These are phyloP conservation scores for Gavia stellata DNA, from an alignment of 2,113 vertebrate genomes.

Conservation along the genomic window DNA sequence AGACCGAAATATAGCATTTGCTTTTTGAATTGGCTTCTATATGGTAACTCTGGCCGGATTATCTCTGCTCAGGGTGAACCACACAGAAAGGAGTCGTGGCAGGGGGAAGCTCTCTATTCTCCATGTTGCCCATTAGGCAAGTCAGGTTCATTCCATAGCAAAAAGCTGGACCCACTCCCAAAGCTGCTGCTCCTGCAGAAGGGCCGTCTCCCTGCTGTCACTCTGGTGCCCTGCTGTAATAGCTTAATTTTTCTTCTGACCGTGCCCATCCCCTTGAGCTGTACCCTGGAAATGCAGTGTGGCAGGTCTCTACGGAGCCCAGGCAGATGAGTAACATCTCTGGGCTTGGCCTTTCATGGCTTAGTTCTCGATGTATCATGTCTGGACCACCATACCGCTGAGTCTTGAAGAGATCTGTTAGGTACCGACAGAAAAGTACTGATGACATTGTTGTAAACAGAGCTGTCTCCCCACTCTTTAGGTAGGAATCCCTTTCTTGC, in stretches of 20 bases:
- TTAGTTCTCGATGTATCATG: fast-evolving
- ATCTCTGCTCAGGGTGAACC: not conserved
- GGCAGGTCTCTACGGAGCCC: not conserved
- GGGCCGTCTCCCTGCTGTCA: not conserved
- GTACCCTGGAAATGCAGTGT: not conserved
- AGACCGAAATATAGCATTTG: not conserved
- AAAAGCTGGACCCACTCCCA: not conserved
- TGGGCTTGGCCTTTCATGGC: not conserved
- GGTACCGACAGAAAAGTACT: not conserved
- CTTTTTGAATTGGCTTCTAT: not conserved
- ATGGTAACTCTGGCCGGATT: not conserved
- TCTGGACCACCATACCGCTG: not conserved
- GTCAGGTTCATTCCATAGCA: not conserved
- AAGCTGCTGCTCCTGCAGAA: not conserved
- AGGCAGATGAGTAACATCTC: not conserved
- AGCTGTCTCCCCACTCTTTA: not conserved
- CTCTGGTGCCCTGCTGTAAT: not conserved
- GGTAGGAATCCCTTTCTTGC: not conserved
- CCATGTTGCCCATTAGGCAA: not conserved
- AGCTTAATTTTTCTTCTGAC: not conserved
- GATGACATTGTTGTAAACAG: not conserved
- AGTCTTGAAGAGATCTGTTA: not conserved
- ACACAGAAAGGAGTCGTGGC: not conserved
- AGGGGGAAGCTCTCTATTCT: not conserved
- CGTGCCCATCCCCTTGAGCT: not conserved